Evolutionary conservation across 92 coral and sea anemone species (phyloP), one percentile per base, ranked within the genome.

Genomic region (Porites divaricata): DNA sequence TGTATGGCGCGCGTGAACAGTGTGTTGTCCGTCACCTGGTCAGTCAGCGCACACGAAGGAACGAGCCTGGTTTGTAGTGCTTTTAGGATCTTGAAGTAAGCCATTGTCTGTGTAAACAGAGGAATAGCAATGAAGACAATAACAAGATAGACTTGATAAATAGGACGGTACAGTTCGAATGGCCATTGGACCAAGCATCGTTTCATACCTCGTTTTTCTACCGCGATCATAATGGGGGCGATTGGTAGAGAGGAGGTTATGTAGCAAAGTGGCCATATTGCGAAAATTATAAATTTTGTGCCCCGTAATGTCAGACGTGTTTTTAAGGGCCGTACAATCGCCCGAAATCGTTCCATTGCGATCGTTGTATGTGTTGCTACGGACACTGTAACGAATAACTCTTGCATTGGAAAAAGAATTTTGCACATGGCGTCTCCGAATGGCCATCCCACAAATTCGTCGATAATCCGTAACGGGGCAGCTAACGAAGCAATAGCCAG

Each of bases 261-360:
- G 66, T 87, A 90, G 54, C 96, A 90, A 13, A 74, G 87, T 14
- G 89, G 64, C 96, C 96, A 93, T 62, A 88, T 63, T 22, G 89
- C 88, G 67, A 70, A 84, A 14, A 93, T 93, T n/a, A 90, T 72
- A 5, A 84, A 62, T 86, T 88, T 90, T 68, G 91, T 78, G 51
- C 81, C 72, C 57, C 87, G 74, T 4, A 77, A 79, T 2, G 96
- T 84, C n/a, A 93, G 58, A 35, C 91, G 83, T 59, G 73, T 78
- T 79, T 90, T 93, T 56, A 93, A 90, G 41, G 96, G 96, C 25
- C 90, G 89, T 9, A 93, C 96, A 17, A 88, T 90, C 13, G 96
- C 96, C 10, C 92, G 78, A 19, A 84, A 88, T 25, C 96, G 76
- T 77, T 93, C 96, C 79, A 93, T 57, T 6, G 96, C 96, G 9